Evolutionary conservation across 2,888 invertebrate genomes (phyloP).

Genomic region (Drosophila dives): DNA sequence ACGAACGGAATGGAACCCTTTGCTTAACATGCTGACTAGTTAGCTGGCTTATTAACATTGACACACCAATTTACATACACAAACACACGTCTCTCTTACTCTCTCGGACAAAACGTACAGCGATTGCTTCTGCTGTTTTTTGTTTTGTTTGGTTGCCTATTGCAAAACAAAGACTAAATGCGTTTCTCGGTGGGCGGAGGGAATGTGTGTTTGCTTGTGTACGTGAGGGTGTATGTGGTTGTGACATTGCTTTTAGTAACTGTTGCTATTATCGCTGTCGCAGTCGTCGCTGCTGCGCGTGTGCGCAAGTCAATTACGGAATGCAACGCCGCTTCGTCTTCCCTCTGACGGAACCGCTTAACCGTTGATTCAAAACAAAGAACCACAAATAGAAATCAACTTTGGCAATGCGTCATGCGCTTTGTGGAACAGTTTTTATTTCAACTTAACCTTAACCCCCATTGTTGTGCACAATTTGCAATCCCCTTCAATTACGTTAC

Average conservation of each 20-base stretch:
- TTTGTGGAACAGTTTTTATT: constrained; percentile 56
- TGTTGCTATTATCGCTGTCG: constrained; percentile 37
- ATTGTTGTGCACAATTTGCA: constrained; percentile 8
- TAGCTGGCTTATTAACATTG: constrained; percentile 66
- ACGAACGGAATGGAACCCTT: constrained; percentile 36
- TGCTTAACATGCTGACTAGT: constrained; percentile 38
- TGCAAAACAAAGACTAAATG: constrained; percentile 73
- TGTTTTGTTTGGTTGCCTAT: constrained; percentile 43
- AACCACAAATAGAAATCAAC: constrained; percentile 36
- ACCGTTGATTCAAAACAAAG: constrained; percentile 24
- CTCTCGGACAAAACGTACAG: constrained; percentile 21
- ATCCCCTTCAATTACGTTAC: constrained; percentile 4
- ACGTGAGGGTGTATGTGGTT: constrained; percentile 30
- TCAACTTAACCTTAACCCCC: constrained; percentile 55
- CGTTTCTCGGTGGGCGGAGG: constrained; percentile 31
- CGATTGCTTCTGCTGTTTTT: constrained; percentile 21
- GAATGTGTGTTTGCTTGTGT: constrained; percentile 1
- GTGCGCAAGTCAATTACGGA: constrained; percentile 73
- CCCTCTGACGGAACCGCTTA: neutral
- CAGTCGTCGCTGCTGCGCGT: constrained; percentile 50
- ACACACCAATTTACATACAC: constrained; percentile 30
- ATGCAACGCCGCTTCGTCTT: constrained; percentile 54
- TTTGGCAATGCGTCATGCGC: constrained; percentile 61
- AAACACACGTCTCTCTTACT: constrained; percentile 12
- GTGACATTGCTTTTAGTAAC: constrained; percentile 62